Evolutionary conservation across 2,113 vertebrate species (phyloP).

Genomic region (Aptenodytes forsteri): DNA sequence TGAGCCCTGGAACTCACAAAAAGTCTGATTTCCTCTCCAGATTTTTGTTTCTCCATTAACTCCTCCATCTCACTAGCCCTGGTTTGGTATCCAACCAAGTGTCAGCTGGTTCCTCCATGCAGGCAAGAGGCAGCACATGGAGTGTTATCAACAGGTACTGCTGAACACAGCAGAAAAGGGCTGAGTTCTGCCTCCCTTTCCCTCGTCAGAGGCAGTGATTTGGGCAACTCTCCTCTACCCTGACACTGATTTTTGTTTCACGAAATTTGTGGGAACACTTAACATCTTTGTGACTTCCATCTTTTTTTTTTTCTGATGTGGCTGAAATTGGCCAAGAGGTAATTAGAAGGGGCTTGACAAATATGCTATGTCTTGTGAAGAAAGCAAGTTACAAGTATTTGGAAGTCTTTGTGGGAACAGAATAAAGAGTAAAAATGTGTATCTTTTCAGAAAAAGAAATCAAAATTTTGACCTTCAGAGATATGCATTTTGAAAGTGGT

Average conservation of each 20-base stretch:
- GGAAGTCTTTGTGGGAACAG: background rate
- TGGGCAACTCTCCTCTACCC: background rate
- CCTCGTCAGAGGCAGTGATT: background rate
- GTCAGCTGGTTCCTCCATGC: background rate
- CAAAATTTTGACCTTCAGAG: background rate
- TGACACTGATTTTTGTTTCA: background rate
- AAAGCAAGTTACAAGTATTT: background rate
- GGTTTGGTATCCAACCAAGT: background rate
- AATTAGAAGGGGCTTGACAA: background rate
- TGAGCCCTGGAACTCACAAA: background rate
- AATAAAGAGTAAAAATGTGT: background rate
- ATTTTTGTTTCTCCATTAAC: background rate
- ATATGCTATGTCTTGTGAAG: background rate
- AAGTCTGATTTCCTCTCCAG: background rate
- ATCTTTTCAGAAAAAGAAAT: background rate
- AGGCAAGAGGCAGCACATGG: background rate
- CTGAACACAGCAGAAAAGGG: background rate
- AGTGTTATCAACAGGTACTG: background rate
- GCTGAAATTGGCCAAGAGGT: background rate
- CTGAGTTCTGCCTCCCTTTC: background rate
- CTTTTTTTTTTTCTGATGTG: background rate
- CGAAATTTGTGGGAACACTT: background rate
- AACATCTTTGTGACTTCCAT: background rate
- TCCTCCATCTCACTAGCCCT: background rate
- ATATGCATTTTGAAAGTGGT: background rate